Evolutionary conservation across 2,113 vertebrate genomes (phyloP), one percentile per base, ranked within the genome.

Genomic region (Engystomops pustulosus): DNA sequence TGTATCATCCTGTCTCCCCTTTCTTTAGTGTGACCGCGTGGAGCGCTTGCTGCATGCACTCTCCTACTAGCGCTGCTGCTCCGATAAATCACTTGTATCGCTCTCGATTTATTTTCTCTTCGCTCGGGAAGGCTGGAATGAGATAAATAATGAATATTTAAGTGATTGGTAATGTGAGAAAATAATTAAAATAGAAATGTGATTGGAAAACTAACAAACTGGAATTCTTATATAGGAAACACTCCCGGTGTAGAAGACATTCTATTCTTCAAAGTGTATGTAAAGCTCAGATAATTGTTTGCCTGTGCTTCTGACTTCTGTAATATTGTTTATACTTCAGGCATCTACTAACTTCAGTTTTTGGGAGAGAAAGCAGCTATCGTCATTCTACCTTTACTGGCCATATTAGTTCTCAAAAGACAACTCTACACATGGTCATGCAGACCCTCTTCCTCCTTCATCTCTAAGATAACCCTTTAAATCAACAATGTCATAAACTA

Each of bases 61-160:
- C 38, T 34, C 25, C 78, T 47, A 8, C 53, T 12, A 18, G 15
- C 36, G 2, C 79, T 23, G n/a, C 67, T 51, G 30, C 67, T 80
- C 44, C 62, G 18, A 80, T 80, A 68, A 80, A 80, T 80, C 79
- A 80, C 62, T 20, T 14, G 45, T 30, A 79, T 36, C 44, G 17
- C 55, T 65, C 36, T 27, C 58, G 27, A 49, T 80, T 53, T 80
- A 34, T 80, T 80, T 80, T 80, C n/a, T 30, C 55, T 79, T 62
- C 18, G 58, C 55, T 79, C 41, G 6, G 60, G 38, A 79, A 34
- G 17, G 20, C 17, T 47, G 45, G 18, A 65, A 51, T 27, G 25
- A 49, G 62, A 69, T 34, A 80, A 49, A 68, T 69, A 20, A 60
- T 23, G 30, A n/a, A 67, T 80, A 51, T 80, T 68, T 65, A 49